A percentile compares a stretch with the other conserved stretches of the same genome.
Conservation (phyloP, 2,888 invertebrate genomes). For the Zygothrica quintamaculata region DNA sequence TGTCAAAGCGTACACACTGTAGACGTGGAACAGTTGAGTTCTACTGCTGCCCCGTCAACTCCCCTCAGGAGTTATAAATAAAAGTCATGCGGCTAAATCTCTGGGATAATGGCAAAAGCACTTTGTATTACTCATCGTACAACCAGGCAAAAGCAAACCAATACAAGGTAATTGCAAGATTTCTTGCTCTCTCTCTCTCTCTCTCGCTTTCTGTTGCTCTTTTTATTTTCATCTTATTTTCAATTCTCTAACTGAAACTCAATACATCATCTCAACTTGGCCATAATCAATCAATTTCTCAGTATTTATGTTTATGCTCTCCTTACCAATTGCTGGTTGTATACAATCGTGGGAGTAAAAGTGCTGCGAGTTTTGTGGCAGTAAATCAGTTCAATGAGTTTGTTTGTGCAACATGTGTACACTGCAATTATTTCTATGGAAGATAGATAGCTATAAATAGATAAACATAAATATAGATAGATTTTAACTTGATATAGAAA, state of each 20-base stretch:
- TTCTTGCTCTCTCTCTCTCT: conserved; percentile 8
- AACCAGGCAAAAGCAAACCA: conserved; percentile 13
- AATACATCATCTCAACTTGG: conserved; percentile 64
- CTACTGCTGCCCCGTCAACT: no score
- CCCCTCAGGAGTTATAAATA: conserved; percentile 60
- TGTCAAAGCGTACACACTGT: conserved; percentile 64
- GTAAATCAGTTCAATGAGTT: conserved; percentile 35
- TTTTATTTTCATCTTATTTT: conserved; percentile 35
- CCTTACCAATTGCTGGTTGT: conserved; percentile 14
- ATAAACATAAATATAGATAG: no score
- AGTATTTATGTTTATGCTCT: conserved; percentile 33
- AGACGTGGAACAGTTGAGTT: conserved; percentile 23
- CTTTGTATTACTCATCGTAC: conserved; percentile 20
- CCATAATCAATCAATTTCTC: conserved; percentile 72
- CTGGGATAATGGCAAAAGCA: conserved; percentile 50
- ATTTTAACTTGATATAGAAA: no score
- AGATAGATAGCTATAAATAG: no score
- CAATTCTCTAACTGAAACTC: no score
- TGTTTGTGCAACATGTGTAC: conserved; percentile 40
- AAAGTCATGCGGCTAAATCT: conserved; percentile 62
- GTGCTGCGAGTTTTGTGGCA: conserved; percentile 1
- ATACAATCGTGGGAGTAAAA: not conserved
- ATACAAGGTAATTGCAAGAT: conserved; percentile 67
- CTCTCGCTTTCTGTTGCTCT: not conserved
- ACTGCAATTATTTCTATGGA: not conserved